Evolutionary conservation across 2,113 vertebrate species (phyloP), one percentile per base, ranked within the genome.

Genomic region (Empidonax alnorum): DNA sequence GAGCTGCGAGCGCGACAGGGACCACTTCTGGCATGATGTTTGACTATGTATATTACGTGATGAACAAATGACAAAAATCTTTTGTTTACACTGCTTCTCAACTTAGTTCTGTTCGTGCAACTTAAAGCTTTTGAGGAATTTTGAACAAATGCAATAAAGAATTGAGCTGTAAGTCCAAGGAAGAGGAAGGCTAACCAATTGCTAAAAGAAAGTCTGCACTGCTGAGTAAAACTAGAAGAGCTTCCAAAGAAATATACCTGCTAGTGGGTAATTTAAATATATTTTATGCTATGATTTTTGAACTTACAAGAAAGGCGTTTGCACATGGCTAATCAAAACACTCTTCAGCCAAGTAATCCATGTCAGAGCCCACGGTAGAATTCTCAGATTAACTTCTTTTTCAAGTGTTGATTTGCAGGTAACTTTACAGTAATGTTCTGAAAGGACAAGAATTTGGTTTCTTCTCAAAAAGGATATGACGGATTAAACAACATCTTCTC

Each of bases 31-130:
- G 41, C 14, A 14, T 3, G 0, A 5, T 0, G 63, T 0, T 35
- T 50, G 16, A 31, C 58, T 12, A 4, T 0, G 12, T 4, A 9
- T 7, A 56, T 2, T 4, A 42, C 1, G n/a, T 12, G 9, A 47
- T 2, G 67, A 35, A 37, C 10, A 28, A n/a, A 35, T 14, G 1
- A 20, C 3, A 19, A 14, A 46, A 55, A 8, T 7, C 8, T 27
- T 37, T 18, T 27, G 5, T n/a, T 84, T 31, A 14, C 14, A 17
- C 9, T 22, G 41, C 17, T 73, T 62, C 69, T 55, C n/a, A 56
- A 44, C 44, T 46, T 19, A 66, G 14, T 59, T n/a, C 53, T n/a
- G 18, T 75, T 53, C 28, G n/a, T 11, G n/a, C 30, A 12, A 35
- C 23, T 69, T 35, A 6, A 44, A 72, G 41, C 18, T 83, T 84